These are phyloP conservation scores for Pharmacophagus antenor DNA, from an alignment of 2,888 invertebrate genomes.

Conservation along the genomic window DNA sequence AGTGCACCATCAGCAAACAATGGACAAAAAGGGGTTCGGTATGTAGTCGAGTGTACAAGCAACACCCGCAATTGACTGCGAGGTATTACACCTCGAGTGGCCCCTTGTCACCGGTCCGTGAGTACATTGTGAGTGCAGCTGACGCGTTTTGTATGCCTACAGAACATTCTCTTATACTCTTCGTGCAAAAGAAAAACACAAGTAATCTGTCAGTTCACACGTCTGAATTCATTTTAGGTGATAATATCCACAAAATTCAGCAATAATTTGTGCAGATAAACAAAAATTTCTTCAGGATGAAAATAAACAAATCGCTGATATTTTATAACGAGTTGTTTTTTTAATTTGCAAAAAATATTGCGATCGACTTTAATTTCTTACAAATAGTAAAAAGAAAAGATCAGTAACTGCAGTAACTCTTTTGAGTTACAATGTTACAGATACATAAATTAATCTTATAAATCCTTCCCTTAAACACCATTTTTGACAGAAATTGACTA, in stretches of 20 bases:
- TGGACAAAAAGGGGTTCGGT: constrained; percentile 42
- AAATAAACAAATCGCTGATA: too few species aligned
- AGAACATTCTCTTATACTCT: constrained; percentile 48
- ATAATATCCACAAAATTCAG: background rate
- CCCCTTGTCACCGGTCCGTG: constrained; percentile 47
- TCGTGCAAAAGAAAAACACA: constrained; percentile 14
- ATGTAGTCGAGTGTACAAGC: constrained; percentile 53
- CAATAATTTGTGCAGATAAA: too few species aligned
- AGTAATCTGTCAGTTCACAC: background rate
- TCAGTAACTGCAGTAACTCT: too few species aligned
- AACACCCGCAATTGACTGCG: constrained; percentile 55
- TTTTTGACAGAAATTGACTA: too few species aligned
- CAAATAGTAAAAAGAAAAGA: too few species aligned
- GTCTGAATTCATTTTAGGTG: background rate
- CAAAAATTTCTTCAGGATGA: too few species aligned
- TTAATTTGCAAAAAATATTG: too few species aligned
- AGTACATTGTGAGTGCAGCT: constrained; percentile 45
- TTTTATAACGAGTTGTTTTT: too few species aligned
- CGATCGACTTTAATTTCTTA: too few species aligned
- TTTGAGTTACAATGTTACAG: too few species aligned
- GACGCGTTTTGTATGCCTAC: constrained; percentile 44
- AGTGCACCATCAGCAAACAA: constrained; percentile 34
- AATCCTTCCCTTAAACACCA: too few species aligned
- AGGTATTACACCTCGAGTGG: constrained; percentile 51
- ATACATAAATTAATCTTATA: too few species aligned